These are phyloP conservation scores for Rhinichthys osculus DNA, from an alignment of 2,797 vertebrate genomes.

Conservation along the genomic window DNA sequence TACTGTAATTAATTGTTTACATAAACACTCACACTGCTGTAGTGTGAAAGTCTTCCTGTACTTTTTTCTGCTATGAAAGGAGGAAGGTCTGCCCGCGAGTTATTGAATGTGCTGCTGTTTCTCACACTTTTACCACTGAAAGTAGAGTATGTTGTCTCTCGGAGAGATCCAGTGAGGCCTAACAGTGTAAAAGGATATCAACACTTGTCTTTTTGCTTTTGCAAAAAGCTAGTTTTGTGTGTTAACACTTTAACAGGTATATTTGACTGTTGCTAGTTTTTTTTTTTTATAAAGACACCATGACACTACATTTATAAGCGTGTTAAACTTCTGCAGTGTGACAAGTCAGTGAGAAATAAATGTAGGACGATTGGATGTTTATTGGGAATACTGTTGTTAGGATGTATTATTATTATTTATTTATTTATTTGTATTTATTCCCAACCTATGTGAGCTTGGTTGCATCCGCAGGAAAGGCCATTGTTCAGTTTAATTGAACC, in stretches of 20 bases:
- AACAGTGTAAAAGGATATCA: background rate
- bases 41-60: background rate
- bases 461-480: background rate
- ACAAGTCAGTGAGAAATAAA: background rate
- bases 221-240: background rate
- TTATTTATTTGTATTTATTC: background rate
- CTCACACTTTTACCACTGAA: slow-evolving; percentile 7
- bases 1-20: too few species aligned
- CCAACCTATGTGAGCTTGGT: background rate
- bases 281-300: background rate
- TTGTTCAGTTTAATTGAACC: background rate
- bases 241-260: background rate
- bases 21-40: background rate
- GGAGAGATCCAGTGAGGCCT: background rate
- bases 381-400: background rate
- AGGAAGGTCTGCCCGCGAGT: background rate
- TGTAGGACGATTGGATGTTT: background rate
- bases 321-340: background rate
- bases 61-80: background rate
- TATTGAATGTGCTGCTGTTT: slow-evolving; percentile 1
- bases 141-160: background rate
- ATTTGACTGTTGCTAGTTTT: background rate
- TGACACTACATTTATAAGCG: background rate
- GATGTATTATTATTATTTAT: too few species aligned
- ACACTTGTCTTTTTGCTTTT: background rate